Conservation (phyloP, 2,797 vertebrate genomes). For the Sphaeramia orbicularis region DNA sequence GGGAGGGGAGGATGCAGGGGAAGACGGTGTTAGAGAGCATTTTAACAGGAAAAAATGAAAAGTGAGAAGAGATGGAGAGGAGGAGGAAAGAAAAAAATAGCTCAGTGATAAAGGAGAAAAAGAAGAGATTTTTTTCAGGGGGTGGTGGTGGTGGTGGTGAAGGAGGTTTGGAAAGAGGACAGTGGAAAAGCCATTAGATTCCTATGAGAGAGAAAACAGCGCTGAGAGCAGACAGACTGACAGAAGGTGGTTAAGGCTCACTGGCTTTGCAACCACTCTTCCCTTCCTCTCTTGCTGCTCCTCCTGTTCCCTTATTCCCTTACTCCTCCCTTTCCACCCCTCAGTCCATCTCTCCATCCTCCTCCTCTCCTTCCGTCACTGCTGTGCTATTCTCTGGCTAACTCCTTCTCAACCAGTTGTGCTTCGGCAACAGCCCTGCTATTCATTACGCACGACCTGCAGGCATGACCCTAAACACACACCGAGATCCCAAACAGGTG, state of each 20-base stretch:
- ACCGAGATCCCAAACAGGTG: slow-evolving; percentile 77
- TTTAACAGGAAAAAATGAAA: slow-evolving; percentile 59
- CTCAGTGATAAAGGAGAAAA: slow-evolving; percentile 27
- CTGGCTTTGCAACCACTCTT: slow-evolving; percentile 75
- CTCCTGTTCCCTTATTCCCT: slow-evolving; percentile 53
- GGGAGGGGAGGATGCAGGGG: slow-evolving; percentile 49
- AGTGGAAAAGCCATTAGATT: slow-evolving; percentile 85
- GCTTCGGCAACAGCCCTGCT: slow-evolving; percentile 74
- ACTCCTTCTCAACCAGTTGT: slow-evolving; percentile 65
- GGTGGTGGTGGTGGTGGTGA: slow-evolving; percentile 30
- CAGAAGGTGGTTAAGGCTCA: slow-evolving; percentile 83
- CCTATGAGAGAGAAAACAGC: slow-evolving; percentile 78
- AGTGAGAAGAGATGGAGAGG: slow-evolving; percentile 62
- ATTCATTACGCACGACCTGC: slow-evolving; percentile 79
- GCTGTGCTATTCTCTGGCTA: slow-evolving; percentile 67
- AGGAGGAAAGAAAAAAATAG: slow-evolving; percentile 43
- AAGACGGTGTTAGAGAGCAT: slow-evolving; percentile 45
- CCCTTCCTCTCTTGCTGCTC: slow-evolving; percentile 66
- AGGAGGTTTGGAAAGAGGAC: slow-evolving; percentile 76
- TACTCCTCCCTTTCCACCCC: slow-evolving; percentile 35
- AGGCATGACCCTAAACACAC: slow-evolving; percentile 75
- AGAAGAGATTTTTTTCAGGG: slow-evolving; percentile 16
- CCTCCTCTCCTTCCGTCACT: slow-evolving; percentile 57
- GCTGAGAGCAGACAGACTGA: slow-evolving; percentile 77
- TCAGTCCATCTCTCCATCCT: slow-evolving; percentile 45